Evolutionary conservation across 2,888 invertebrate species (phyloP).

Genomic region (Amphimallon solstitiale): DNA sequence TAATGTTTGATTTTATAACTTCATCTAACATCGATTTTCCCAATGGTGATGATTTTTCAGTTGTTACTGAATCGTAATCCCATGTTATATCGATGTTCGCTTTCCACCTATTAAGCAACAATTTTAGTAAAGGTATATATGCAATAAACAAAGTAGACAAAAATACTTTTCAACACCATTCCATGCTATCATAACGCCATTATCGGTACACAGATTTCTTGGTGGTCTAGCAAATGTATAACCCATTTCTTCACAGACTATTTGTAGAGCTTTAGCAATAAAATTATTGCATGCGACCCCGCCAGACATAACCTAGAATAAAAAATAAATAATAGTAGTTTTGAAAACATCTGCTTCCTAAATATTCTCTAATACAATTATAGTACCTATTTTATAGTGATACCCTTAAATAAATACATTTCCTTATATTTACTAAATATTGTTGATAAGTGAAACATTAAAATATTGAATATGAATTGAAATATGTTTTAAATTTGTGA

Average conservation of each 20-base stretch:
- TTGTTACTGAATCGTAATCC: conserved; percentile 70
- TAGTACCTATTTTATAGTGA: no score
- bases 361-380: no score
- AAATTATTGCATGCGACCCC: conserved; percentile 95
- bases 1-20: conserved; percentile 69
- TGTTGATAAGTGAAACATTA: no score
- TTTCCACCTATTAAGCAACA: conserved; percentile 52
- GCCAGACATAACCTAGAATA: conserved; percentile 84
- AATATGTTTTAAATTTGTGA: no score
- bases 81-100: conserved; percentile 57
- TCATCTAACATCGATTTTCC: conserved; percentile 70
- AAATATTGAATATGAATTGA: no score
- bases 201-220: conserved; percentile 91
- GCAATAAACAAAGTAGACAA: no score
- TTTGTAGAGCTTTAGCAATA: conserved; percentile 75
- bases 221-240: conserved; percentile 81
- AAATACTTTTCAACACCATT: conserved; percentile 87
- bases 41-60: conserved; percentile 70
- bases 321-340: conserved; percentile 11
- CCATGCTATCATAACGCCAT: conserved; percentile 99
- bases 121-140: no score
- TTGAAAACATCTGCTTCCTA: no score
- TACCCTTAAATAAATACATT: no score
- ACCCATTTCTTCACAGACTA: conserved; percentile 73
- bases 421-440: neutral